phyloP scores from a whole-genome alignment of 64 coral and sea anemone species.

The Dendrophyllia cribrosa region DNA sequence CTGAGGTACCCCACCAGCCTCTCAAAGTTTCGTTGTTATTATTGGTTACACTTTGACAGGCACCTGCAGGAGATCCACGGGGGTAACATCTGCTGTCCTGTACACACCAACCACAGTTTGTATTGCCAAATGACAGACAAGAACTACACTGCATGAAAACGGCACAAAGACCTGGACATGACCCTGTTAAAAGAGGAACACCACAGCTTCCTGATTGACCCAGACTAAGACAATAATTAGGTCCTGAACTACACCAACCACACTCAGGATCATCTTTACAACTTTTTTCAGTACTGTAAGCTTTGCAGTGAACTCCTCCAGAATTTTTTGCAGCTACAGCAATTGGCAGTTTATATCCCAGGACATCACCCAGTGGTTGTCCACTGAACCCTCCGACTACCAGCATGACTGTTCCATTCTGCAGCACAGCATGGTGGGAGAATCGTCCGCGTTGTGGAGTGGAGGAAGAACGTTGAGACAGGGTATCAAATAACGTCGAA shows the following conservation, averaged over 20 bases:
- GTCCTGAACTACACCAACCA: slow-evolving; percentile 73
- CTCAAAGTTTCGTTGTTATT: background rate
- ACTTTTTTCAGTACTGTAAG: background rate
- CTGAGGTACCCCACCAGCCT: slow-evolving; percentile 91
- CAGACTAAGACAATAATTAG: slow-evolving; percentile 16
- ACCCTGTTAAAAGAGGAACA: background rate
- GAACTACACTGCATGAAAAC: slow-evolving; percentile 58
- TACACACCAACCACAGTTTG: slow-evolving; percentile 94
- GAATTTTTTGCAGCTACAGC: slow-evolving; percentile 58
- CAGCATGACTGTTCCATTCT: slow-evolving; percentile 60
- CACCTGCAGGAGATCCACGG: slow-evolving; percentile 37
- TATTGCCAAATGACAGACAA: slow-evolving; percentile 73
- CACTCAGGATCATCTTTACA: slow-evolving; percentile 82
- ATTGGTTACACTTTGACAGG: slow-evolving; percentile 43
- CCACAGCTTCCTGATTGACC: slow-evolving; percentile 33
- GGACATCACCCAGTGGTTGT: slow-evolving; percentile 69
- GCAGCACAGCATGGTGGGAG: slow-evolving; percentile 60
- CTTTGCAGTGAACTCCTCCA: slow-evolving; percentile 47
- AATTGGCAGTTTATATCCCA: slow-evolving; percentile 84
- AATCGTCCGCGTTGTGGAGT: slow-evolving; percentile 78
- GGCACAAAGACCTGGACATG: slow-evolving; percentile 68
- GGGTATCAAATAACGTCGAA: slow-evolving; percentile 6
- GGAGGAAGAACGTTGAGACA: slow-evolving; percentile 19
- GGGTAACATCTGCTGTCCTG: slow-evolving; percentile 96
- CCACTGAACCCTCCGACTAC: slow-evolving; percentile 85